Base-by-base conservation (phyloP, 92 coral and sea anemone genomes). In the Parazoanthus darwini region DNA sequence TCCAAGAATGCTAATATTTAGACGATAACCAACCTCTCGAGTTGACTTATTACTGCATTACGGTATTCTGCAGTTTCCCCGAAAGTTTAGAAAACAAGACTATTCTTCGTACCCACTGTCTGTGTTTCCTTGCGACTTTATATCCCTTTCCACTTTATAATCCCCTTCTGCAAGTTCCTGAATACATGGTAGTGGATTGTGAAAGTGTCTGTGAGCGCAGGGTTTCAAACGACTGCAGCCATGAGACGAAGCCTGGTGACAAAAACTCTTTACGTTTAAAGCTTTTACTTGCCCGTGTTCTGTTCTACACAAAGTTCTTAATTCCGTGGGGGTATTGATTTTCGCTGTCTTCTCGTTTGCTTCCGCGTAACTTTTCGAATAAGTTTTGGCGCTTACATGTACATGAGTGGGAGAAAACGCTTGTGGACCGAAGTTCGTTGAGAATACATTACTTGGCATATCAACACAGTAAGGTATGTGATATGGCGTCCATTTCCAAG, bases 61-160 rank as follows among this genome's bases (percentile, higher is more conserved):
- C 58, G 11, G 11, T 8, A 51, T 51, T 8, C 16, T 29, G 33
- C 33, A 29, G 33, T 29, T 29, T 29, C 33, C 33, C 33, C 33
- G 33, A 29, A 51, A 51, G 13, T 63, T 63, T 20, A 22, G 25
- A 63, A 63, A 79, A 25, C 39, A 66, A 39, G 25, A 36, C 56
- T 20, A 84, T n/a, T 84, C 87, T 51, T 84, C 79, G 50, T 71
- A 84, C 26, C 79, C 87, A 44, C 87, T 84, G 26, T 84, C 87
- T 4, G 78, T 26, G 33, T 70, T 46, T n/a, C 79, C 87, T 10
- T 35, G 18, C 20, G 79, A 8, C 9, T 70, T 15, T 5, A 7
- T 48, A 29, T 29, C 33, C 79, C 87, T 9, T 33, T 29, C 16
- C 48, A 8, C 2, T 70, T 15, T 5, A 7, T 48, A 39, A 23